phyloP scores from a whole-genome alignment of 2,797 vertebrate genomes.

The Saxicola maurus region DNA sequence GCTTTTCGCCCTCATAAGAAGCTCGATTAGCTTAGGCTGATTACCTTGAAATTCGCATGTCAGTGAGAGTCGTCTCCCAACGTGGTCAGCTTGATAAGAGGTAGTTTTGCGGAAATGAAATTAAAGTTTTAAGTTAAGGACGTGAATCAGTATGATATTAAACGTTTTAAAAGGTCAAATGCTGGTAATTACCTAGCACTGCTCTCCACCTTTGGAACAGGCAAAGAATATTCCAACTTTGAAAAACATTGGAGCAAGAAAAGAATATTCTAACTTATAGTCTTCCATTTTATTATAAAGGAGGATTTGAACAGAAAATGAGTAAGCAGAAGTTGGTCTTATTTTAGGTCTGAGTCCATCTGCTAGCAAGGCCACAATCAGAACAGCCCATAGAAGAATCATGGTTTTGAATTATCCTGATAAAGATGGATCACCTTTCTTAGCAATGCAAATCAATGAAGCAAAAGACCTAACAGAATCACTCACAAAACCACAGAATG shows the following conservation, averaged over 20 bases:
- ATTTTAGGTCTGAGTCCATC: not conserved
- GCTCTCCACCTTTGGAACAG: not conserved
- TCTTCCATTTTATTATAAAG: not conserved
- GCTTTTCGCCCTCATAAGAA: rapidly evolving
- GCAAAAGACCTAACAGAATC: not conserved
- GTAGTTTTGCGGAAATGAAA: not conserved
- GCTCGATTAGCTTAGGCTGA: rapidly evolving
- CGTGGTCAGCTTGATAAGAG: not conserved
- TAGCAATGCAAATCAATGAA: not conserved
- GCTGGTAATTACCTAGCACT: not conserved
- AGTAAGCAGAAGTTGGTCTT: not conserved
- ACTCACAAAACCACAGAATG: not conserved
- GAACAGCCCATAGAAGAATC: not conserved
- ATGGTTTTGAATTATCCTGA: not conserved
- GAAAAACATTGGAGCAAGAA: not conserved
- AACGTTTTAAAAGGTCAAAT: not conserved
- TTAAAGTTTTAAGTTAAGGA: not conserved
- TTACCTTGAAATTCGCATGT: not conserved
- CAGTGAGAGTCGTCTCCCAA: not conserved
- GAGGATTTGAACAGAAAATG: not conserved
- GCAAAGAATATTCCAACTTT: not conserved
- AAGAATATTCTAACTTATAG: rapidly evolving
- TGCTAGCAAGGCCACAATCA: not conserved
- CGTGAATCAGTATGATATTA: rapidly evolving
- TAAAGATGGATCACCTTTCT: not conserved